Conservation (phyloP, 2,113 vertebrate genomes). For the Marcusenius ussheri region DNA sequence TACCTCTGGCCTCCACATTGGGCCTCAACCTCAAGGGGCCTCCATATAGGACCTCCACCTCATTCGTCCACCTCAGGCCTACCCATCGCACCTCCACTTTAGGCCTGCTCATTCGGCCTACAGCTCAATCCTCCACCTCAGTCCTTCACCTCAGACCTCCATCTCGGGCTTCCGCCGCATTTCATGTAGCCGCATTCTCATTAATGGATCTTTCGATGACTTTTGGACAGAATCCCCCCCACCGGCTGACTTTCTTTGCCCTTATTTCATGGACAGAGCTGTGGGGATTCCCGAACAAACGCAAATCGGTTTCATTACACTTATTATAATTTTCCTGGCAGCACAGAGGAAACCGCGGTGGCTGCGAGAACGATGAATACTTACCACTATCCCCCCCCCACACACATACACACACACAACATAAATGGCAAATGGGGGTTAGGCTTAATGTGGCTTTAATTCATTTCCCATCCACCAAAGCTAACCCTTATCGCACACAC, state of each 20-base stretch:
- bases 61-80: slow-evolving; percentile 18
- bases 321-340: not conserved
- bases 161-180: slow-evolving; percentile 25
- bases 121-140: not conserved
- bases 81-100: not conserved
- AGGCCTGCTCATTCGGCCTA: not conserved
- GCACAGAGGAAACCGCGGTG: not conserved
- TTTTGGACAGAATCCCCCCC: slow-evolving; percentile 28
- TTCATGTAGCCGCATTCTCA: slow-evolving; percentile 28
- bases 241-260: not conserved
- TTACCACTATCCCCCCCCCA: not conserved
- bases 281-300: not conserved
- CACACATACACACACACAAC: not conserved
- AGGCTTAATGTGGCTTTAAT: not conserved
- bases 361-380: not conserved
- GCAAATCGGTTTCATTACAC: not conserved
- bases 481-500: not conserved
- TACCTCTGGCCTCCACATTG: not conserved
- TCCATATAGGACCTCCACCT: not conserved
- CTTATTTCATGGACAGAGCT: not conserved
- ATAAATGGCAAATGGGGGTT: not conserved
- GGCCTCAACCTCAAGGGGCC: not conserved
- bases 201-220: slow-evolving; percentile 41
- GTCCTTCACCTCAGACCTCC: not conserved
- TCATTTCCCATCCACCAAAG: not conserved